Base-by-base conservation (phyloP, 2,797 vertebrate genomes). In the Natrix natrix region DNA sequence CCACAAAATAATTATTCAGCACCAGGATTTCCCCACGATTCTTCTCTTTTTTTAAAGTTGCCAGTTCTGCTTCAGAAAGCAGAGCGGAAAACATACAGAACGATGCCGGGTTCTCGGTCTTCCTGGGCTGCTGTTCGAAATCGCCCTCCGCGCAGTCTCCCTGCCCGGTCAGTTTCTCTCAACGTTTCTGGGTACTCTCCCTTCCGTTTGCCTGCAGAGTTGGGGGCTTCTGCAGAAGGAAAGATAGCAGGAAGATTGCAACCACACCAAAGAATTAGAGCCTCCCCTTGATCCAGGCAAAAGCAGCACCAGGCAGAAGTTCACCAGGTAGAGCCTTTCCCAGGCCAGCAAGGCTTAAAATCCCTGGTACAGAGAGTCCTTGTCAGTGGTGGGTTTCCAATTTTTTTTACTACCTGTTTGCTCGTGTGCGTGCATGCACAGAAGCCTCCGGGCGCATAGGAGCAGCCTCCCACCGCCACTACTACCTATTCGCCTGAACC, bases 201-300 rank as follows among this genome's bases (percentile, higher is more conserved):
- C 32, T 74, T 74, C 17, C 6, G 14, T 32, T 74, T 74, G 14
- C 14, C 7, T 32, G 66, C 66, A 74, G 66, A 17, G 32, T 16
- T 16, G 6, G 61, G 10, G 4, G 11, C 6, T 32, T 2, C 66
- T n/a, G 28, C 66, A 69, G 14, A 69, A 69, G 66, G 5, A 32
- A 74, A 37, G n/a, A 17, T 16, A 1, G 14, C 2, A 37, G 66
- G 66, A 16, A 32, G 5, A 16, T 14, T 2, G 66, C 13, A 14
- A 2, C 4, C 2, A 2, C 12, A 14, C 3, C 1, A 14, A 69
- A 69, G n/a, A 69, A 32, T 32, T 8, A 1, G 1, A 8, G n/a
- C 32, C 2, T 14, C 14, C 0, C 5, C 14, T 74, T 37, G 66
- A 37, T 74, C 63, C 14, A 16, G 14, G 14, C 66, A 20, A 74